phyloP scores from a whole-genome alignment of 2,113 vertebrate species.

The Python bivittatus region DNA sequence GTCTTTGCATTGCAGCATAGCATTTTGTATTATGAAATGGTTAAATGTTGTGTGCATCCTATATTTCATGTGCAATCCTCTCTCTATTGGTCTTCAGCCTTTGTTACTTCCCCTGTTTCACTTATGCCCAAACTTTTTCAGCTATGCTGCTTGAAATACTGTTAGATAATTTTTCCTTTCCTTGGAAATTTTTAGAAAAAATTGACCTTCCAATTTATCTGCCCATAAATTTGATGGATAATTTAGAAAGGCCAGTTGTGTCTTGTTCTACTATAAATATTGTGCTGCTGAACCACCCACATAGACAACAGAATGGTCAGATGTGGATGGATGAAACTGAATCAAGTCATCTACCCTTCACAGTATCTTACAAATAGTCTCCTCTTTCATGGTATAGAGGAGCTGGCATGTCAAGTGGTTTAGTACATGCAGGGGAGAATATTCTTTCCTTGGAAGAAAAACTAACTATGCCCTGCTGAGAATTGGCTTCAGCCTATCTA shows the following conservation, averaged over 20 bases:
- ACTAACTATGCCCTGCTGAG: not conserved
- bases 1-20: not conserved
- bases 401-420: not conserved
- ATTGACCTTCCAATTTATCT: not conserved
- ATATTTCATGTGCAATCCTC: not conserved
- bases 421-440: not conserved
- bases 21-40: not conserved
- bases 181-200: not conserved
- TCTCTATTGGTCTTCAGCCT: not conserved
- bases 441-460: conserved; percentile 3
- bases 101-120: not conserved
- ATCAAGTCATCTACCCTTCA: conserved; percentile 1
- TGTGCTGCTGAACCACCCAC: not conserved
- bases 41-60: not conserved
- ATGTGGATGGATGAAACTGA: not conserved
- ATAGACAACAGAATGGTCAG: not conserved
- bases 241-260: not conserved
- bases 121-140: not conserved
- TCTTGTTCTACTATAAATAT: not conserved
- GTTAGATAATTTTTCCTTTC: not conserved
- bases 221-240: not conserved
- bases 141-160: not conserved
- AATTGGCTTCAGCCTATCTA: conserved; percentile 17
- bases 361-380: not conserved
- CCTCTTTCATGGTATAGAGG: not conserved